Conservation (phyloP, 2,797 vertebrate species). For the Bryconaethiops microstoma region DNA sequence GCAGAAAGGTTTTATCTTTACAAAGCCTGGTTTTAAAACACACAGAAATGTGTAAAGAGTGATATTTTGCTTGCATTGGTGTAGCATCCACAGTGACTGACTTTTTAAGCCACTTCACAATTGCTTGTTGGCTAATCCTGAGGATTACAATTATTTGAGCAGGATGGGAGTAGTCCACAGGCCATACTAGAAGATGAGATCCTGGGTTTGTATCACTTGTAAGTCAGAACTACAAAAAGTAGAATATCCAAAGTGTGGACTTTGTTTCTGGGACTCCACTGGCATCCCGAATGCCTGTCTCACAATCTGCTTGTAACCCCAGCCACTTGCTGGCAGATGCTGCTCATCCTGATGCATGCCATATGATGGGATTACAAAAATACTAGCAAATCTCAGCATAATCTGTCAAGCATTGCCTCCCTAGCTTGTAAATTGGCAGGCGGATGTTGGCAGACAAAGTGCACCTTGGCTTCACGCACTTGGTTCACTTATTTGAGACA, state of each 20-base stretch:
- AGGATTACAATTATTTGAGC: background rate
- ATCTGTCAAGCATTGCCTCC: background rate
- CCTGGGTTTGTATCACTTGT: background rate
- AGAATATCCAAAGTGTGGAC: background rate
- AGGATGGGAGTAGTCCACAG: background rate
- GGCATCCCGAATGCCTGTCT: background rate
- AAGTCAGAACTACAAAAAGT: background rate
- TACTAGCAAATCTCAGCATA: background rate
- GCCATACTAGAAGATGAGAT: background rate
- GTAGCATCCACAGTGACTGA: too few relatives aligned
- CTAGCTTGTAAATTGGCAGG: background rate
- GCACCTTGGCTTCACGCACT: background rate
- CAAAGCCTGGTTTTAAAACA: background rate
- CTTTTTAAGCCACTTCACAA: background rate
- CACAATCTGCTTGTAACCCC: conserved; percentile 1
- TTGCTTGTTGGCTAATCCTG: too few relatives aligned
- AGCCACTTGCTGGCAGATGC: conserved; percentile 8
- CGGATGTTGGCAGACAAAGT: background rate
- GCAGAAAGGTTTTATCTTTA: background rate
- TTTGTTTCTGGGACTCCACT: conserved; percentile 6
- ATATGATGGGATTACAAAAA: background rate
- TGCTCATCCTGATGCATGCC: background rate
- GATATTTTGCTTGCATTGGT: too few relatives aligned
- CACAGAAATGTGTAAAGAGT: background rate
- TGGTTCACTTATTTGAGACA: background rate